These are phyloP conservation scores for Metridium senile DNA, from an alignment of 92 coral and sea anemone species.

Conservation along the genomic window DNA sequence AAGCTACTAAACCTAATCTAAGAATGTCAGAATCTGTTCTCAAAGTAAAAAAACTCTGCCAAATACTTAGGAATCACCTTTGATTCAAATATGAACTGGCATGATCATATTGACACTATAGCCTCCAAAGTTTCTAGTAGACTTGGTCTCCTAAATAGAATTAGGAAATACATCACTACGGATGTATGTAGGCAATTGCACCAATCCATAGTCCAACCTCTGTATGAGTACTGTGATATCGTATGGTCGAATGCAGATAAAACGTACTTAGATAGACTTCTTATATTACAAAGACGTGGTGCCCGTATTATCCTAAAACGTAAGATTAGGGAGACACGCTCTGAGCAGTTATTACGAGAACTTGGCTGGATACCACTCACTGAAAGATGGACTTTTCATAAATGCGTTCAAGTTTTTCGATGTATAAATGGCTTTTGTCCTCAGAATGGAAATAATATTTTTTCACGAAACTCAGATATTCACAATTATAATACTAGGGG, in stretches of 20 bases:
- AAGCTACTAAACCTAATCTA: not conserved
- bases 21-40: slow-evolving; percentile 1
- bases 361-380: slow-evolving; percentile 38
- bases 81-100: slow-evolving; percentile 16
- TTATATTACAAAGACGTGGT: slow-evolving; percentile 31
- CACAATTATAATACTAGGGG: slow-evolving; percentile 29
- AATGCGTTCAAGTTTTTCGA: slow-evolving; percentile 11
- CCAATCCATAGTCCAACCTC: slow-evolving; percentile 3
- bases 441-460: not conserved
- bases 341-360: slow-evolving; percentile 7
- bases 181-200: slow-evolving; percentile 14
- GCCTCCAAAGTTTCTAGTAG: not conserved
- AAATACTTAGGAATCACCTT: slow-evolving; percentile 7
- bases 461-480: slow-evolving; percentile 19
- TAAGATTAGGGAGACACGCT: slow-evolving; percentile 14
- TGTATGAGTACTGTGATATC: slow-evolving; percentile 33
- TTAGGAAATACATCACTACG: not conserved
- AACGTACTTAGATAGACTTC: slow-evolving; percentile 15
- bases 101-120: slow-evolving; percentile 12
- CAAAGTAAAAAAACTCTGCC: not conserved
- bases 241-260: slow-evolving; percentile 32
- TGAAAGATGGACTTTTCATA: slow-evolving; percentile 36
- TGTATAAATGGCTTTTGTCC: slow-evolving; percentile 31
- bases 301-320: slow-evolving; percentile 21
- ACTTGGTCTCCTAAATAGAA: slow-evolving; percentile 5